Conservation (phyloP, 2,113 vertebrate genomes). For the Thamnaconus septentrionalis region DNA sequence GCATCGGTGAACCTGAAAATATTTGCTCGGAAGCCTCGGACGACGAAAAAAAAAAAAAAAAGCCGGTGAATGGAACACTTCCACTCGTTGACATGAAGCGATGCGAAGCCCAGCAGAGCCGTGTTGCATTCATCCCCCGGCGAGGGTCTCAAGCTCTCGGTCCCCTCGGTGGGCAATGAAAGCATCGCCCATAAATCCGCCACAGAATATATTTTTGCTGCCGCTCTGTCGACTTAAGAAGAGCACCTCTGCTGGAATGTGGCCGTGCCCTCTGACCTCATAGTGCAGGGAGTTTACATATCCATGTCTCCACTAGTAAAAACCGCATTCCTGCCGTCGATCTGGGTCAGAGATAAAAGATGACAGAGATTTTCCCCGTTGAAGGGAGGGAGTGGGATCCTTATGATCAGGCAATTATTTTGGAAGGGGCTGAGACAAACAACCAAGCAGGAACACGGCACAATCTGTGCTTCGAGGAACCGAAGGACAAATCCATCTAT, state of each 20-base stretch:
- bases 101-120: too few relatives aligned
- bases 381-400: conserved; percentile 37
- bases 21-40: conserved; percentile 37
- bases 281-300: conserved; percentile 63
- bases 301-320: conserved; percentile 63
- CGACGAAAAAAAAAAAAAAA: neutral
- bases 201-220: conserved; percentile 34
- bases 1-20: conserved; percentile 58
- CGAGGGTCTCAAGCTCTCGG: too few relatives aligned
- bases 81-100: too few relatives aligned
- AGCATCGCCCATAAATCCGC: conserved; percentile 25
- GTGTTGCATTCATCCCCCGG: too few relatives aligned
- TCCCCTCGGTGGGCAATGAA: neutral
- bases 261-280: conserved; percentile 51
- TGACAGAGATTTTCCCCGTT: conserved; percentile 37
- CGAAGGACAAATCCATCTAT: too few relatives aligned
- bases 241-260: conserved; percentile 58
- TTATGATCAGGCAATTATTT: conserved; percentile 18
- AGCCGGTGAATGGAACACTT: too few relatives aligned
- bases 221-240: conserved; percentile 48
- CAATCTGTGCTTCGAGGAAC: neutral
- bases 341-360: conserved; percentile 65
- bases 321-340: conserved; percentile 62
- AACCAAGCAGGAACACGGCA: conserved; percentile 1
- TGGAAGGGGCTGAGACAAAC: neutral